Evolutionary conservation across 2,888 invertebrate species (phyloP).

Genomic region (Ophion ventricosus): DNA sequence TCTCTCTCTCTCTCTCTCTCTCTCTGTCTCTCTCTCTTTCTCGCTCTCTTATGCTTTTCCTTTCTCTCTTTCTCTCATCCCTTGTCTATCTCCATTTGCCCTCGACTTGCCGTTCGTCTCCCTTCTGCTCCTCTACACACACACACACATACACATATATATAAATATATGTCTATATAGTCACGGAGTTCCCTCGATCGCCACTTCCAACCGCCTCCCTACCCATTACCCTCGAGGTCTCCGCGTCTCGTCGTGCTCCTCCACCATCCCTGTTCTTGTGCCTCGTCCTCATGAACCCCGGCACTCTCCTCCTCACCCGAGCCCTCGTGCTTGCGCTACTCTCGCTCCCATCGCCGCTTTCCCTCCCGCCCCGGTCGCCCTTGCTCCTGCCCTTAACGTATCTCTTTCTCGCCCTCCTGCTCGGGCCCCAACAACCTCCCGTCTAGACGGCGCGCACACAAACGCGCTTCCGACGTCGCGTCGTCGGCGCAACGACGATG

Average conservation of each 20-base stretch:
- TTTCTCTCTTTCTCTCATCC: slow-evolving; percentile 54
- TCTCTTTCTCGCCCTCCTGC: slow-evolving; percentile 69
- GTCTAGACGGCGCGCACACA: slow-evolving; percentile 80
- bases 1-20: slow-evolving; percentile 48
- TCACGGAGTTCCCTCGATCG: slow-evolving; percentile 57
- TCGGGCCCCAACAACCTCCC: slow-evolving; percentile 78
- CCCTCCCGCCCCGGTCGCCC: slow-evolving; percentile 20
- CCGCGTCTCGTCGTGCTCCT: slow-evolving; percentile 65
- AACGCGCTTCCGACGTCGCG: slow-evolving; percentile 58
- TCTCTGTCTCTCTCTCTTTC: slow-evolving; percentile 50
- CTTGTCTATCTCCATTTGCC: slow-evolving; percentile 35
- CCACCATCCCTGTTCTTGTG: slow-evolving; percentile 41
- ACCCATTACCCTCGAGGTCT: slow-evolving; percentile 65
- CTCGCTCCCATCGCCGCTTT: slow-evolving; percentile 40
- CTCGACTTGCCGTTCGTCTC: slow-evolving; percentile 19
- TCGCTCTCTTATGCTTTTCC: slow-evolving; percentile 46
- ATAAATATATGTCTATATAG: slow-evolving; percentile 9
- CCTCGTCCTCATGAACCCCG: slow-evolving; percentile 51
- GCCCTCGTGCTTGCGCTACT: slow-evolving; percentile 52
- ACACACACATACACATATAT: background rate
- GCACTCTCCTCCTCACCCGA: slow-evolving; percentile 30
- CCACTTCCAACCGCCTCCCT: slow-evolving; percentile 59
- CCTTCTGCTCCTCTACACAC: background rate
- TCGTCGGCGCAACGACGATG: slow-evolving; percentile 32
- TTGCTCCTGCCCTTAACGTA: slow-evolving; percentile 38